phyloP scores from a whole-genome alignment of 64 coral and sea anemone species.

The Catalaphyllia jardinei region DNA sequence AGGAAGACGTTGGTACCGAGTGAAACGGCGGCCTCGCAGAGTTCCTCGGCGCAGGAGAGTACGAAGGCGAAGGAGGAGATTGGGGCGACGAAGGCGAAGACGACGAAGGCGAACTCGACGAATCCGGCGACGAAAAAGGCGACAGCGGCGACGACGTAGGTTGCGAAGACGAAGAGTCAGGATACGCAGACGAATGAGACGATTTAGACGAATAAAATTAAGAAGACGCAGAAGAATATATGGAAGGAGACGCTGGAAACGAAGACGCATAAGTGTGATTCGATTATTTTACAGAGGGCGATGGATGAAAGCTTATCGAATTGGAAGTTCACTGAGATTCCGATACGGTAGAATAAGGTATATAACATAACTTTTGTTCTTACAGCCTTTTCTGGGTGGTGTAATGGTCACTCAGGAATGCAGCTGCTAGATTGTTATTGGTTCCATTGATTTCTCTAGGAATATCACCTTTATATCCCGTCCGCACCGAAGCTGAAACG shows the following conservation, averaged over 20 bases:
- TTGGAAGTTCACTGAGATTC: not conserved
- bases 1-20: not conserved
- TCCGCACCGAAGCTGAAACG: no score
- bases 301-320: not conserved
- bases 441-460: no score
- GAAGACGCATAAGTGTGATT: not conserved
- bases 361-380: not conserved
- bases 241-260: not conserved
- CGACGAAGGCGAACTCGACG: not conserved
- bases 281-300: not conserved
- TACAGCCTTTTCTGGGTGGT: not conserved
- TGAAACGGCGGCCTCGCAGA: not conserved
- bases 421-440: no score
- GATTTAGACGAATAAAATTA: not conserved
- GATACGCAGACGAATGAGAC: not conserved
- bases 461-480: no score
- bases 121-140: slow-evolving; percentile 9
- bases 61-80: not conserved
- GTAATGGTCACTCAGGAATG: no score
- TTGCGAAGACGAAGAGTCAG: not conserved
- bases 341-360: not conserved
- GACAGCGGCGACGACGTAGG: slow-evolving; percentile 11
- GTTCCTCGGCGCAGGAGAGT: not conserved
- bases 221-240: not conserved
- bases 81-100: slow-evolving; percentile 1